phyloP scores from a whole-genome alignment of 2,797 vertebrate species.

The Calcarius lapponicus region DNA sequence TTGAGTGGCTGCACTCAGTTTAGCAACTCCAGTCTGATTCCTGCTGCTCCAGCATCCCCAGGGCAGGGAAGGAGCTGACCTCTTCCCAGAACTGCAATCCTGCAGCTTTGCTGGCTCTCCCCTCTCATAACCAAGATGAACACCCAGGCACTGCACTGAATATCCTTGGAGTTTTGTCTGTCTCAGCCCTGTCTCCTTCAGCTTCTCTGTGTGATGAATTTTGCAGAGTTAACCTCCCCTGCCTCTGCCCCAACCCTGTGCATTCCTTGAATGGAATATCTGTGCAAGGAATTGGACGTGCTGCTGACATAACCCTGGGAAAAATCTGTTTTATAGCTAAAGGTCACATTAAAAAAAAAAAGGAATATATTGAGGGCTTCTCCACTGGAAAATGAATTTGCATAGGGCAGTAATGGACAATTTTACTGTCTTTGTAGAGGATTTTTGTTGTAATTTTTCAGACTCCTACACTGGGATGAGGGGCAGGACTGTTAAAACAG shows the following conservation, averaged over 20 bases:
- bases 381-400: not conserved
- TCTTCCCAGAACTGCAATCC: not conserved
- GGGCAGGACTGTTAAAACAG: not conserved
- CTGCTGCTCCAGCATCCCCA: not conserved
- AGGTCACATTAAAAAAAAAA: not conserved
- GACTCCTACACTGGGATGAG: not conserved
- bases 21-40: not conserved
- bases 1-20: not conserved
- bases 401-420: not conserved
- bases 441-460: not conserved
- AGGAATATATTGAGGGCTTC: not conserved
- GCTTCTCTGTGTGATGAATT: not conserved
- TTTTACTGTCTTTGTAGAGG: not conserved
- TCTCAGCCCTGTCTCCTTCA: not conserved
- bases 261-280: not conserved
- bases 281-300: not conserved
- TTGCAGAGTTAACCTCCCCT: not conserved
- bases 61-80: not conserved
- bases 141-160: not conserved
- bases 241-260: not conserved
- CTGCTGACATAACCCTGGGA: not conserved
- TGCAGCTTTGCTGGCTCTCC: not conserved
- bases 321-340: not conserved
- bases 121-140: not conserved
- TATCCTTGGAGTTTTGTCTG: not conserved